Percentiles rank a stretch among this genome's conserved stretches.
phyloP scores from a whole-genome alignment of 2,797 vertebrate genomes.

The Notolabrus celidotus region DNA sequence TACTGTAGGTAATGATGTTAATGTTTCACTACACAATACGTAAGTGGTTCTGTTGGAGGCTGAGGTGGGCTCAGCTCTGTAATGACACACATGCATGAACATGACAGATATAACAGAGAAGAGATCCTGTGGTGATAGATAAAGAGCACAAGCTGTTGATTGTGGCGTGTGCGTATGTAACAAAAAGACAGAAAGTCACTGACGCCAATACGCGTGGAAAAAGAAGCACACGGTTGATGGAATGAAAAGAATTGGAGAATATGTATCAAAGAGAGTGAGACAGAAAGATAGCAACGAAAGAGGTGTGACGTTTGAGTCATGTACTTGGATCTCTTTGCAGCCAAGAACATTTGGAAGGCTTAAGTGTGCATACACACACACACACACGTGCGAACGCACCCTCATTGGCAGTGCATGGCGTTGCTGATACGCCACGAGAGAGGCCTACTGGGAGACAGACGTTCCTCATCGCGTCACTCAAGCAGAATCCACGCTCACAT shows the following conservation, averaged over 20 bases:
- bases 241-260: constrained; percentile 48
- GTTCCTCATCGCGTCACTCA: constrained; percentile 59
- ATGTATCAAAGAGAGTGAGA: constrained; percentile 58
- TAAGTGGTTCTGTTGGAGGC: neutral
- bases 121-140: neutral
- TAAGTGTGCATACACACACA: constrained; percentile 61
- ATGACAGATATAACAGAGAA: neutral
- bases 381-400: constrained; percentile 56
- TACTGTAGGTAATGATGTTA: neutral
- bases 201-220: constrained; percentile 48
- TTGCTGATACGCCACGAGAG: constrained; percentile 56
- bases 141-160: too few relatives aligned
- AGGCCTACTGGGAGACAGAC: constrained; percentile 78
- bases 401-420: constrained; percentile 52
- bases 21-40: neutral
- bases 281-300: constrained; percentile 70
- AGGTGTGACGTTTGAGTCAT: constrained; percentile 84
- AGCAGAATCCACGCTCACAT: constrained; percentile 50
- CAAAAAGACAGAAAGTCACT: constrained; percentile 41
- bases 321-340: constrained; percentile 73
- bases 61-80: neutral
- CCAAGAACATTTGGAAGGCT: constrained; percentile 82
- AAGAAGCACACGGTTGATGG: constrained; percentile 19
- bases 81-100: neutral
- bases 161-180: constrained; percentile 7